Evolutionary conservation across 2,888 invertebrate species (phyloP), one percentile per base, ranked within the genome.

Genomic region (Cecidostiba fungosa): DNA sequence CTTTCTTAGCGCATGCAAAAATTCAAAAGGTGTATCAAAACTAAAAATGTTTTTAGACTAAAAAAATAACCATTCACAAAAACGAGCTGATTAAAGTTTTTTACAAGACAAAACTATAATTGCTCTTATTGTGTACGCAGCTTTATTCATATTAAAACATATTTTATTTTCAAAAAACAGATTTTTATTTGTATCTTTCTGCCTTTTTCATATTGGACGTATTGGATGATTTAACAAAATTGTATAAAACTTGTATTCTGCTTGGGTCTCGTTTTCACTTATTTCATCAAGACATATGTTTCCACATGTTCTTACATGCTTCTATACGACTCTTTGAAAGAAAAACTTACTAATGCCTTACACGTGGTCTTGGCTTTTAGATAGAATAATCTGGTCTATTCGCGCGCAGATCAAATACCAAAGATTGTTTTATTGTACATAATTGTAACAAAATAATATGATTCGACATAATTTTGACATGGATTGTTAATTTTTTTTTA

Each of bases 371-470:
- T 86, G 82, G 59, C 69, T 74, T 39, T 81, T 80, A 36, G 39
- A 81, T 73, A 73, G 32, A 78, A 84, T 82, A 74, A 84, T 81
- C 54, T 78, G 74, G 47, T 84, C 70, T 82, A 80, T 72, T 79
- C 79, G 76, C 72, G 81, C 77, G 77, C 69, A 83, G 78, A 79
- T 85, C 59, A 77, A 87, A 82, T 77, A 87, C 59, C 72, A 83
- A 83, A 87, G 43, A 85, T 87, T 43, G 10, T 84, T 87, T 85
- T 83, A 83, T 83, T 85, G 85, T 85, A 87, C 81, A 85, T 83
- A 83, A 23, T 85, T 85, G 83, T 87, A 87, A 87, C 73, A 80
- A 85, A 87, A 83, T 85, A 76, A 62, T 85, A 73, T 83, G 66
- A 85, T 82, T 81, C 82, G 78, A 86, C 85, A 62, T 79, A 72